Base-by-base conservation (phyloP, 2,797 vertebrate genomes). In the Eurystomus glaucurus region DNA sequence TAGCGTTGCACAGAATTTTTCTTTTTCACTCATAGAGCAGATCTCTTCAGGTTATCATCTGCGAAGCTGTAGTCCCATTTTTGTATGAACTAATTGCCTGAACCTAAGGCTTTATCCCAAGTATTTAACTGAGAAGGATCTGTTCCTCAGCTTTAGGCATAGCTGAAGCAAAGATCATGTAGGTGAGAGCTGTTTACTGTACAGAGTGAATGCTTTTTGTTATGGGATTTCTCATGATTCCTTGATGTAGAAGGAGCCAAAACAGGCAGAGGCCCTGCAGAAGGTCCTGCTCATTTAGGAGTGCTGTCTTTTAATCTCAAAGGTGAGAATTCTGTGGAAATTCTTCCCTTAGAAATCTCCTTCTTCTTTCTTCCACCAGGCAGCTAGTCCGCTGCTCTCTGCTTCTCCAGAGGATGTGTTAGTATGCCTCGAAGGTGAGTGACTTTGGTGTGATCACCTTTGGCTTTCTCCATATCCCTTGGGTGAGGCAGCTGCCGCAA, bases 371-470 rank as follows among this genome's bases (percentile, higher is more conserved):
- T 90, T 77, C 31, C 78, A 5, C 28, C 22, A 52, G 60, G 35
- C 43, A 61, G 65, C 8, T 22, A 23, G 43, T 57, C 31, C 21
- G 43, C 64, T 89, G 20, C 28, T 87, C 11, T 52, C 14, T 15
- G 51, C 51, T 70, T 72, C 51, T 82, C 28, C 31, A 18, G 39
- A 61, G 57, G 37, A 6, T 46, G 17, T 8, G 11, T 61, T 54
- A 61, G 33, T 50, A 37, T 52, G 23, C 58, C 84, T 81, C 62
- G 48, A 77, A 66, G 51, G 62, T 55, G 86, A 93, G 18, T 62
- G 87, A 45, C 50, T 88, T 88, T 5, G 61, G 51, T 90, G 64
- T 26, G 35, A 68, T 92, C 74, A 57, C 75, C 71, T 85, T 92
- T 87, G 81, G 18, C 86, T 94, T 91, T 90, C 52, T 61, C 25